Evolutionary conservation across 2,888 invertebrate genomes (phyloP), one percentile per base, ranked within the genome.

Genomic region (Tetrapedia diversipes): DNA sequence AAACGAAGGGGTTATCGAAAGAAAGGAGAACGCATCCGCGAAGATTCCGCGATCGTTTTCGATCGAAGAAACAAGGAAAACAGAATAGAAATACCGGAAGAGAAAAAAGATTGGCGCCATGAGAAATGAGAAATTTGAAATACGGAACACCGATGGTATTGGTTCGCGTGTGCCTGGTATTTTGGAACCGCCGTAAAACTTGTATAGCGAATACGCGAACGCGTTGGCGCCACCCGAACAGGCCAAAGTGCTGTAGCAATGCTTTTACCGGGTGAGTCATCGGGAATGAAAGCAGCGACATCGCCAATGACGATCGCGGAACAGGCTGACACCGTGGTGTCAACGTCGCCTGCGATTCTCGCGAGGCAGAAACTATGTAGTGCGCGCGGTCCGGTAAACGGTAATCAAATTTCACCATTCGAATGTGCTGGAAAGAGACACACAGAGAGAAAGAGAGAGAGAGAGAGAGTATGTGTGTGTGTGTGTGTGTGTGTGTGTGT

Each of bases 211-310:
- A 32, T 4, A 11, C 37, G 57, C 34, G 37, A 4, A 41, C 39
- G 22, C 32, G 24, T 19, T 61, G 72, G 75, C 71, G 65, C 71
- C 75, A 72, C 19, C 47, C 60, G 22, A 43, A 60, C 22, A 47
- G 27, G 16, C 22, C 22, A n/a, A n/a, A n/a, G n/a, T n/a, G n/a
- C n/a, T n/a, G 27, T 22, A 22, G 41, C 70, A 71, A 77, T 80
- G 80, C 79, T 80, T 74, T 51, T 54, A 77, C 78, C n/a, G n/a
- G n/a, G n/a, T 80, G 86, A 86, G 71, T 86, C 82, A 84, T 66
- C 24, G 41, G 64, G 60, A 67, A 77, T 60, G 53, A 66, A 65
- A 68, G 68, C 60, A 56, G 41, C 74, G 49, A 24, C 60, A 34
- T 7, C 54, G 22, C 11, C 34, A 63, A 19, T 34, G 43, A 41